Evolutionary conservation across 1,140 invertebrate genomes (phyloP), one percentile per base, ranked within the genome.

Genomic region (Bombus difficillimus): DNA sequence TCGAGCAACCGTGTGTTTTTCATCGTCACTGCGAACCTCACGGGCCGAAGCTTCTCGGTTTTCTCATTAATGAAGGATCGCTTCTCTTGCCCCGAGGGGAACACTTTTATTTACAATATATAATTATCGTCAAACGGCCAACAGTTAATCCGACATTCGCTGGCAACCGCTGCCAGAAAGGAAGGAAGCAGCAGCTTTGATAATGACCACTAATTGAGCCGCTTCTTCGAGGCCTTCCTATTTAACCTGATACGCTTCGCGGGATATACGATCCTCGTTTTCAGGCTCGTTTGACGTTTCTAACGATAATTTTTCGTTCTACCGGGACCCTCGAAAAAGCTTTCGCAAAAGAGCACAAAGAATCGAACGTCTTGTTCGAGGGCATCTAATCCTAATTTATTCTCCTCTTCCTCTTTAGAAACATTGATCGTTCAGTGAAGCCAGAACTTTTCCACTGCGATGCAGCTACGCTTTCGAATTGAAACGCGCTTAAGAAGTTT

Each of bases 131-230:
- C 66, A 88, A 89, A 89, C 73, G 47, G 68, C 83, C 68, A 86
- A 79, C 81, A 81, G 83, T 89, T 89, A 86, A 89, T 89, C 75
- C 43, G 71, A 68, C 64, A 66, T 47, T 66, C 59, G 73, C 62
- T 62, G 39, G 80, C 34, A 87, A 37, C 66, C 66, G 83, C 73
- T 88, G 43, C 77, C n/a, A 69, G 87, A 75, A 75, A 81, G 84
- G 76, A 86, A 81, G 79, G 85, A 89, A 89, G n/a, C 72, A 57
- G 77, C 76, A 87, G 57, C 85, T 91, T 90, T 88, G 83, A 74
- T 91, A 92, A 92, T 91, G 86, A 89, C 88, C 86, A 88, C 87
- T 92, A 93, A 92, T 92, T 92, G 90, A 86, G 89, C 74, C 77
- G 86, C 85, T 87, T 75, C 87, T 85, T 85, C 75, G 64, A 78